phyloP scores from a whole-genome alignment of 2,888 invertebrate genomes.

The Lasioglossum figueresi region DNA sequence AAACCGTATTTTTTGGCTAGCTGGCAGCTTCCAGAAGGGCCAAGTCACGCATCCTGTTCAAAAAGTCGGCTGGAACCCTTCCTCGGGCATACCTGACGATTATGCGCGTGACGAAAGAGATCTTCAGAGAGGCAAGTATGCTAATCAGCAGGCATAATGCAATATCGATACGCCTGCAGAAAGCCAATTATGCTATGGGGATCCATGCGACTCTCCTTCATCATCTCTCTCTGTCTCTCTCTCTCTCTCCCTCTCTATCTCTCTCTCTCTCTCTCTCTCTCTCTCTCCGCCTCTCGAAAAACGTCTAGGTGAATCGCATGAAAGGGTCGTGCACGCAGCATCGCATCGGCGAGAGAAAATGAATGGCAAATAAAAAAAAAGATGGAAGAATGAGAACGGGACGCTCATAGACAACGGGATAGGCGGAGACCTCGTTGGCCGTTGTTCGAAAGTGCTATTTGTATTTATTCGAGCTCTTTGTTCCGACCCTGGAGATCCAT shows the following conservation, averaged over 20 bases:
- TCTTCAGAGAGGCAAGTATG: slow-evolving; percentile 79
- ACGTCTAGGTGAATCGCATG: slow-evolving; percentile 39
- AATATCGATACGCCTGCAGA: slow-evolving; percentile 73
- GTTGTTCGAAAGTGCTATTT: slow-evolving; percentile 81
- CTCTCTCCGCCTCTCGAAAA: slow-evolving; percentile 15
- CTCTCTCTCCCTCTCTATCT: no score
- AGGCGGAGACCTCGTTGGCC: slow-evolving; percentile 73
- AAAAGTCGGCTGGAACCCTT: slow-evolving; percentile 36
- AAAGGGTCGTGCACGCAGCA: slow-evolving; percentile 26
- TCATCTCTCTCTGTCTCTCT: slow-evolving; percentile 32
- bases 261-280: slow-evolving; percentile 12
- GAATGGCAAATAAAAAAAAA: slow-evolving; percentile 58
- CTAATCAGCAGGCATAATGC: slow-evolving; percentile 78
- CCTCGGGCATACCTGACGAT: slow-evolving; percentile 62
- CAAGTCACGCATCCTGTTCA: slow-evolving; percentile 22
- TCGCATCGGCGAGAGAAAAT: slow-evolving; percentile 62
- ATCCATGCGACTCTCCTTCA: slow-evolving; percentile 42
- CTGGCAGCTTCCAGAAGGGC: not conserved
- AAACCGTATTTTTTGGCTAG: not conserved
- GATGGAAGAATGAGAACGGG: slow-evolving; percentile 50
- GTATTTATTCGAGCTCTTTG: slow-evolving; percentile 80
- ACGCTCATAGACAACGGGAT: slow-evolving; percentile 72
- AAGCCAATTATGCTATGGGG: slow-evolving; percentile 82
- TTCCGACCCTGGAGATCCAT: slow-evolving; percentile 69
- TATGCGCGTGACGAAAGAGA: slow-evolving; percentile 83